Percentiles rank a stretch among this genome's conserved stretches.
Conservation (phyloP, 1,140 invertebrate species). For the Nasonia longicornis region DNA sequence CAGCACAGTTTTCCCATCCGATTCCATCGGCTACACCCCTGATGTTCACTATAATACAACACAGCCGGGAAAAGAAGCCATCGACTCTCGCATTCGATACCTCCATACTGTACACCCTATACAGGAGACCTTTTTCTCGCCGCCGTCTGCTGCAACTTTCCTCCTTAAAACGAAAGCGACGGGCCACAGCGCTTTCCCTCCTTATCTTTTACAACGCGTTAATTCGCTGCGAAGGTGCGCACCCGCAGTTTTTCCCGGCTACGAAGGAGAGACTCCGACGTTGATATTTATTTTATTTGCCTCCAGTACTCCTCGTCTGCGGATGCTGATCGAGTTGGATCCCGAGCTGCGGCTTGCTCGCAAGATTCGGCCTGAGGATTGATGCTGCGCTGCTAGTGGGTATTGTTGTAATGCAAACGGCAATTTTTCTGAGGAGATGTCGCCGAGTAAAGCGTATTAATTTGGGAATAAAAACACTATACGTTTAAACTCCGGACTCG, state of each 20-base stretch:
- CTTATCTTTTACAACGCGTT: slow-evolving; percentile 25
- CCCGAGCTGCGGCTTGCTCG: background rate
- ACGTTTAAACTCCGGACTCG: no score
- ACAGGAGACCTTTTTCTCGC: background rate
- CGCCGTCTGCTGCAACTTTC: background rate
- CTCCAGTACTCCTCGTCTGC: background rate
- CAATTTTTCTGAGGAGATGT: no score
- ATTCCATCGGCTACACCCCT: background rate
- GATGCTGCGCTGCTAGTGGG: background rate
- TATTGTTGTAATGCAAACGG: no score
- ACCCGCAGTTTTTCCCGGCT: background rate
- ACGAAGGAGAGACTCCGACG: background rate
- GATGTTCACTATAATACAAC: background rate
- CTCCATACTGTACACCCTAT: background rate
- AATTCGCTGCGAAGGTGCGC: slow-evolving; percentile 26
- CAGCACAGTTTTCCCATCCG: background rate
- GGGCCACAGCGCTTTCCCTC: background rate
- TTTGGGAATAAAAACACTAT: no score
- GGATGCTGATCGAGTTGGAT: background rate
- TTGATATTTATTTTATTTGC: slow-evolving; percentile 31
- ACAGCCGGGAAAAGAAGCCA: background rate
- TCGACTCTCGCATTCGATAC: slow-evolving; percentile 3
- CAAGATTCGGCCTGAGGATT: background rate
- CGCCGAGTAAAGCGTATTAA: no score
- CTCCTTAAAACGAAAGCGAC: slow-evolving; percentile 12